These are phyloP conservation scores for Gorsachius goisagi DNA, from an alignment of 2,113 vertebrate genomes.

Conservation along the genomic window DNA sequence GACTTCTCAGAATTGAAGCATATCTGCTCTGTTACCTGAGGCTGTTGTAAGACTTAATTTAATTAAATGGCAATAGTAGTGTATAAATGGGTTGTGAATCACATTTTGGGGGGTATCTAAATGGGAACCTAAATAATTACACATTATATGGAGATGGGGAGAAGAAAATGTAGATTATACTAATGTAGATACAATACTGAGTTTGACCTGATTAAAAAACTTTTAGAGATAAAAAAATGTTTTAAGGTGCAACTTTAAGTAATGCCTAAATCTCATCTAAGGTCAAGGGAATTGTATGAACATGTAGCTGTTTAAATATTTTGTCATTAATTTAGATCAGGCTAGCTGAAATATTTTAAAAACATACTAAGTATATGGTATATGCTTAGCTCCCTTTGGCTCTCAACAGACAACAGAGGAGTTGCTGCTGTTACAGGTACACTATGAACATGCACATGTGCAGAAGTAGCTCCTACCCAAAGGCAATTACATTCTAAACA, in stretches of 20 bases:
- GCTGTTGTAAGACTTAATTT: slow-evolving; percentile 7
- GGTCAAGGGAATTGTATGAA: neutral
- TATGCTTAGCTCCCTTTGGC: neutral
- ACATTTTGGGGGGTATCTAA: neutral
- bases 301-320: neutral
- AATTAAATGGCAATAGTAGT: neutral
- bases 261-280: neutral
- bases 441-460: accelerated
- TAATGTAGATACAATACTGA: neutral
- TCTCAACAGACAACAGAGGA: neutral
- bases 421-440: neutral
- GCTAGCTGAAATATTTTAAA: neutral
- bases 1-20: neutral
- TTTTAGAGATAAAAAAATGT: neutral
- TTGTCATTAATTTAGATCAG: neutral
- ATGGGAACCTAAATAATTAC: neutral
- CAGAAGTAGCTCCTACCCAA: neutral
- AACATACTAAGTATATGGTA: neutral
- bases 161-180: slow-evolving; percentile 2
- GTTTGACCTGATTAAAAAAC: neutral
- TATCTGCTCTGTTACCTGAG: neutral
- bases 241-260: neutral
- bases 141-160: neutral
- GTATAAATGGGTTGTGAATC: neutral
- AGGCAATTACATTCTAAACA: neutral